Percentiles rank a stretch among this genome's conserved stretches.
These are phyloP conservation scores for Resseliella maxima DNA, from an alignment of 2,888 invertebrate species.

Conservation along the genomic window DNA sequence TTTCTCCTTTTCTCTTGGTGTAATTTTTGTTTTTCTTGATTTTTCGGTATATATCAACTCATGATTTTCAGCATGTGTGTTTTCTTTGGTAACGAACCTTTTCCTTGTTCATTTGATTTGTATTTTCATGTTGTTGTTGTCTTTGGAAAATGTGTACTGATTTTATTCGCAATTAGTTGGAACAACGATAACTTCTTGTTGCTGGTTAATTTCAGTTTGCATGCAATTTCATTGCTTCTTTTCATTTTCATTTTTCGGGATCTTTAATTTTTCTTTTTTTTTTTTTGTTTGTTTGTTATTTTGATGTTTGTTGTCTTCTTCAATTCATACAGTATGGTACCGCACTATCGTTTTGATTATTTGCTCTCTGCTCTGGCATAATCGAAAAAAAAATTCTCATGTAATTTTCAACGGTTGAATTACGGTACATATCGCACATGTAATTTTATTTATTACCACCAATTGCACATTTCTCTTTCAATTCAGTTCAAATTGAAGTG, in stretches of 20 bases:
- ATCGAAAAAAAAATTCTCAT: background rate
- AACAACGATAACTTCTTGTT: background rate
- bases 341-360: background rate
- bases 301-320: too few species aligned
- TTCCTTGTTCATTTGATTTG: background rate
- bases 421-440: conserved; percentile 28
- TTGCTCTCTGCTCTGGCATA: background rate
- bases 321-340: too few species aligned
- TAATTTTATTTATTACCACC: conserved; percentile 11
- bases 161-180: background rate
- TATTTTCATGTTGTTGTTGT: background rate
- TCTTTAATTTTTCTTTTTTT: background rate
- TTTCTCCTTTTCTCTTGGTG: too few species aligned
- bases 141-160: background rate
- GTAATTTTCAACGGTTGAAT: conserved; percentile 13
- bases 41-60: background rate
- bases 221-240: background rate
- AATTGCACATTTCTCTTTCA: conserved; percentile 35
- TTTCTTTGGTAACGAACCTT: background rate
- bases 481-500: background rate
- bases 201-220: background rate
- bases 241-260: background rate
- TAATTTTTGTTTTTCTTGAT: too few species aligned
- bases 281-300: background rate
- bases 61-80: conserved; percentile 1